Conservation (phyloP, 2,113 vertebrate genomes). For the Axis porcinus region DNA sequence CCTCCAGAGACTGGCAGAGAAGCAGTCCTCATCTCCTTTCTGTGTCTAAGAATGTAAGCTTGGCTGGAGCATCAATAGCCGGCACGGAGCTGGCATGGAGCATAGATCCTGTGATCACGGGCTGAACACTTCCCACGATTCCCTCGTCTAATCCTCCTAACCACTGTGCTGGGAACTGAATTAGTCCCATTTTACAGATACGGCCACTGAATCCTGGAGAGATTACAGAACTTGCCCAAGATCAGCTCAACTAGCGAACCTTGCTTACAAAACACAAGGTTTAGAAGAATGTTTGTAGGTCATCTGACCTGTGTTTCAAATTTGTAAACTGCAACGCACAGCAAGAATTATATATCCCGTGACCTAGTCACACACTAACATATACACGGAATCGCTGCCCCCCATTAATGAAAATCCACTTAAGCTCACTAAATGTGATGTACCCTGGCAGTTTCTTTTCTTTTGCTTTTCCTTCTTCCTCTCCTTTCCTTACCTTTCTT, state of each 20-base stretch:
- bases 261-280: neutral
- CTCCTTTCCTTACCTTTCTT: accelerated
- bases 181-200: neutral
- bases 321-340: neutral
- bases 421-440: neutral
- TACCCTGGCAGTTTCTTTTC: neutral
- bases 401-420: too few species aligned
- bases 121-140: accelerated
- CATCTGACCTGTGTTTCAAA: neutral
- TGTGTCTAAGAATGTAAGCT: accelerated
- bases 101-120: accelerated
- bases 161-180: neutral
- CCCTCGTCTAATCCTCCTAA: neutral
- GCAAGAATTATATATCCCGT: neutral
- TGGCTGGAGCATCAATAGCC: accelerated
- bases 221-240: neutral
- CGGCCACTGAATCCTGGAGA: neutral
- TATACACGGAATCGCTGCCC: accelerated
- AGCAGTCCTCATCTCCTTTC: neutral
- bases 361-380: neutral
- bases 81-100: accelerated
- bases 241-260: neutral
- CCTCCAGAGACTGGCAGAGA: conserved; percentile 43
- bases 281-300: neutral
- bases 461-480: neutral